These are phyloP conservation scores for Rhineura floridana DNA, from an alignment of 2,113 vertebrate species.

Conservation along the genomic window DNA sequence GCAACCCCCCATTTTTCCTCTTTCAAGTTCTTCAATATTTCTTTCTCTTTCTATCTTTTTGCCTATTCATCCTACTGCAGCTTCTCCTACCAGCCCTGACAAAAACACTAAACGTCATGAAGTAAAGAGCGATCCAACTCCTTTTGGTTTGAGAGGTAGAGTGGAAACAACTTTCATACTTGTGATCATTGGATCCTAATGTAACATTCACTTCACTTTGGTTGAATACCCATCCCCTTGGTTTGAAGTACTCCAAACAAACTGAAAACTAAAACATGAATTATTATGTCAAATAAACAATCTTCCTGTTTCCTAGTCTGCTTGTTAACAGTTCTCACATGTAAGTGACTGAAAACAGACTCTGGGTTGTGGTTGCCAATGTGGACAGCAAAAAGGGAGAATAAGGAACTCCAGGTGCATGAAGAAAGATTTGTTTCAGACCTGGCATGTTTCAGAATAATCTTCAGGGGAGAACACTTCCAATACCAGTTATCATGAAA, in stretches of 20 bases:
- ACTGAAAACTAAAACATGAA: slow-evolving; percentile 1
- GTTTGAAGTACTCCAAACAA: neutral
- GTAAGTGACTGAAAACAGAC: neutral
- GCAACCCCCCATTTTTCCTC: slow-evolving; percentile 49
- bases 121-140: slow-evolving; percentile 97
- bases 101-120: slow-evolving; percentile 94
- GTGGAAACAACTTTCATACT: slow-evolving; percentile 54
- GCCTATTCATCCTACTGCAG: slow-evolving; percentile 77
- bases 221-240: neutral
- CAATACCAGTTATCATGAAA: no score
- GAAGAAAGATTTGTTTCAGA: no score
- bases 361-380: no score
- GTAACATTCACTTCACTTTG: neutral
- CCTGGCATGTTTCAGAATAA: no score
- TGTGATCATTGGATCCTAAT: neutral
- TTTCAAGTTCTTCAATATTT: slow-evolving; percentile 59
- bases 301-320: neutral
- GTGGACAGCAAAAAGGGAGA: no score
- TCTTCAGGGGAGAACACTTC: no score
- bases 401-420: no score
- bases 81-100: slow-evolving; percentile 92
- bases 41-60: slow-evolving; percentile 60
- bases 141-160: slow-evolving; percentile 95
- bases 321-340: neutral
- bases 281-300: slow-evolving; percentile 23